Evolutionary conservation across 2,888 invertebrate genomes (phyloP).

Genomic region (Xanthia icteritia): DNA sequence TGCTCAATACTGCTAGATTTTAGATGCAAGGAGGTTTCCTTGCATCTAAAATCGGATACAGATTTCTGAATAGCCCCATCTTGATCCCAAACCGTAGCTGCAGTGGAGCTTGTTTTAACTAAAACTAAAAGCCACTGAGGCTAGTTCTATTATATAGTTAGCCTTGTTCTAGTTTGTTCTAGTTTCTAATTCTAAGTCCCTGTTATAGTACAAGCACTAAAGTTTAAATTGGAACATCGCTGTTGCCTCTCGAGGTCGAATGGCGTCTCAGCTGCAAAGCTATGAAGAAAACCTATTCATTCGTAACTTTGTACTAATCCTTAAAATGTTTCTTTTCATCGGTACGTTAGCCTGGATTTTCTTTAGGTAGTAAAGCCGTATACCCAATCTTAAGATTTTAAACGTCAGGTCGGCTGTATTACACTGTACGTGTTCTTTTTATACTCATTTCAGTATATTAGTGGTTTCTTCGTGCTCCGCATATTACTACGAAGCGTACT

Average conservation of each 20-base stretch:
- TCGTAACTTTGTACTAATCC: constrained; percentile 5
- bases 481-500: constrained; percentile 48
- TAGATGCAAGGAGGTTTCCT: too few species aligned
- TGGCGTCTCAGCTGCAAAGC: constrained; percentile 3
- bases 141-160: constrained; percentile 29
- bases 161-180: constrained; percentile 29
- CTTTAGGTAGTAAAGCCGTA: not conserved
- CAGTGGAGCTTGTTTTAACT: constrained; percentile 24
- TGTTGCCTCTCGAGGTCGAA: constrained; percentile 33
- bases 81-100: not conserved
- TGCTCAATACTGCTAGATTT: not conserved
- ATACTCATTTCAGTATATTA: not conserved
- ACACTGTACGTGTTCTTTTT: constrained; percentile 5
- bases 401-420: not conserved
- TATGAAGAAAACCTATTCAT: constrained; percentile 31
- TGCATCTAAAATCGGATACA: not conserved
- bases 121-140: constrained; percentile 26
- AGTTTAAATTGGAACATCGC: constrained; percentile 58
- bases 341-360: not conserved
- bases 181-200: constrained; percentile 28
- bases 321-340: not conserved
- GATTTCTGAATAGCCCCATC: constrained; percentile 14
- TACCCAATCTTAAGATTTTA: not conserved
- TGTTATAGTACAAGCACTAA: constrained; percentile 18
- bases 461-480: not conserved